Evolutionary conservation across 1,140 invertebrate genomes (phyloP).

Genomic region (Ips typographus): DNA sequence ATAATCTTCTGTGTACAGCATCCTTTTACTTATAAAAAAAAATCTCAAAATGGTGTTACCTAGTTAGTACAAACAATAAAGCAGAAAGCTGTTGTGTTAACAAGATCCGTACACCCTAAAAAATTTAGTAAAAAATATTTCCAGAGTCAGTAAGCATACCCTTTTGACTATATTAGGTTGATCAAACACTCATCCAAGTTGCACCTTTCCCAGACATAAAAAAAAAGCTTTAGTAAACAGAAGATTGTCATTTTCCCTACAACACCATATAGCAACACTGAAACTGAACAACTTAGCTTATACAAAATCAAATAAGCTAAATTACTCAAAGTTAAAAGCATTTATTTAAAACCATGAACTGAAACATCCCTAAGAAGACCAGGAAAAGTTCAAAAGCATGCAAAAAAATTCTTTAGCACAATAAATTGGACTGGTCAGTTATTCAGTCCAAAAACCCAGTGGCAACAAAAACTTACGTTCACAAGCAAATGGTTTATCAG

Average conservation of each 20-base stretch:
- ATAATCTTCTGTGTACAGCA: slow-evolving; percentile 27
- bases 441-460: background rate
- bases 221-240: slow-evolving; percentile 24
- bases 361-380: background rate
- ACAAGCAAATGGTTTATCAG: slow-evolving; percentile 90
- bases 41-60: no score
- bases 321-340: slow-evolving; percentile 5
- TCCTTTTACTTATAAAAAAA: background rate
- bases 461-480: slow-evolving; percentile 75
- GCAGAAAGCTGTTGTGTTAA: no score
- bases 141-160: no score
- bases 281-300: background rate
- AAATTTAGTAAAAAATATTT: no score
- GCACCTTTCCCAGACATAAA: slow-evolving; percentile 1
- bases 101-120: no score
- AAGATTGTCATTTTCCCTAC: slow-evolving; percentile 21
- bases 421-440: slow-evolving; percentile 26
- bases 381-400: background rate
- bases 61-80: no score
- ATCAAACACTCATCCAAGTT: no score
- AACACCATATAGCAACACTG: background rate
- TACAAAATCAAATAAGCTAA: background rate
- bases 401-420: background rate
- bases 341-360: background rate
- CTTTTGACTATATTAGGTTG: no score